These are phyloP conservation scores for Alethe castanea DNA, from an alignment of 2,113 vertebrate genomes.

Conservation along the genomic window DNA sequence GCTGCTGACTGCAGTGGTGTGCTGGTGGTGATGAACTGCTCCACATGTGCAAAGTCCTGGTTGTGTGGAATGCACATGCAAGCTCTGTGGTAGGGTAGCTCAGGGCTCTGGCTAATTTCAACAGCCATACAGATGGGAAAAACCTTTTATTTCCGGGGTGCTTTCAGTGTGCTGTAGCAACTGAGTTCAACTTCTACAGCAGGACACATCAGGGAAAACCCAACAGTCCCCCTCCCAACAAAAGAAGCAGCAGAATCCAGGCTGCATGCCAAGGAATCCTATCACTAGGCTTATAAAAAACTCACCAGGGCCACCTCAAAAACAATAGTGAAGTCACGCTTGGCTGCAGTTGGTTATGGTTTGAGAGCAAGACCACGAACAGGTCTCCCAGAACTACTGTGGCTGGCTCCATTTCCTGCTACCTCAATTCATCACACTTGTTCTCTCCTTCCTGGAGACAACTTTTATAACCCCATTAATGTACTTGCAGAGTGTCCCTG, in stretches of 20 bases:
- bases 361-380: not conserved
- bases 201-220: conserved; percentile 2
- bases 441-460: not conserved
- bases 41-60: not conserved
- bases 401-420: not conserved
- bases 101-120: not conserved
- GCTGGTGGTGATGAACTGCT: not conserved
- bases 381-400: conserved; percentile 1
- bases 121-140: not conserved
- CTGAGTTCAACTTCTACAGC: not conserved
- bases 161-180: not conserved
- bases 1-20: not conserved
- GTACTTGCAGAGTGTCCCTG: not conserved
- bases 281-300: conserved; percentile 35
- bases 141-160: not conserved
- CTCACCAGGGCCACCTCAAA: conserved; percentile 25
- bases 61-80: not conserved
- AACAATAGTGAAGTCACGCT: not conserved
- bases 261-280: conserved; percentile 22
- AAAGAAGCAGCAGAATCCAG: not conserved
- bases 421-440: conserved; percentile 15
- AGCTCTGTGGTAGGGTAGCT: not conserved
- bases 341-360: conserved; percentile 2
- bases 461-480: not conserved
- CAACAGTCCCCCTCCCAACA: not conserved